Evolutionary conservation across 1,140 invertebrate species (phyloP).

Genomic region (Lordiphosa clarofinis): DNA sequence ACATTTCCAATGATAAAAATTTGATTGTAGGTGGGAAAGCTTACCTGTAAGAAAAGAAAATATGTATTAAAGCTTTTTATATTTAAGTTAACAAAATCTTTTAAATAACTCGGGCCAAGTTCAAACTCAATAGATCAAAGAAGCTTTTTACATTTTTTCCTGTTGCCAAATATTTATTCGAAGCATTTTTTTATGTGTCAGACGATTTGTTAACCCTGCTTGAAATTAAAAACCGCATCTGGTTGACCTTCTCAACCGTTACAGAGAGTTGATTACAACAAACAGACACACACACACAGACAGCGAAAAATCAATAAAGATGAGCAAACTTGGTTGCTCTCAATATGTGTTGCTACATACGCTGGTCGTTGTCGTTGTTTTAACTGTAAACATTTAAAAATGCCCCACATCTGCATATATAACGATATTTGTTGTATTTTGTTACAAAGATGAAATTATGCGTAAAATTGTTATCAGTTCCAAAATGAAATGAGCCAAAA

Average conservation of each 20-base stretch:
- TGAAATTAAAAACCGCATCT: slow-evolving; percentile 47
- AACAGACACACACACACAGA: slow-evolving; percentile 17
- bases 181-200: slow-evolving; percentile 1
- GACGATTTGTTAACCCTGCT: slow-evolving; percentile 11
- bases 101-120: too few relatives aligned
- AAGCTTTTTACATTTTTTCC: too few relatives aligned
- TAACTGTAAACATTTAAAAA: slow-evolving; percentile 64
- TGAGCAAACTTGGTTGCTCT: slow-evolving; percentile 45
- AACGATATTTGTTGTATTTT: slow-evolving; percentile 37
- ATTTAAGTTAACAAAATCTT: too few relatives aligned
- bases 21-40: too few relatives aligned
- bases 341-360: slow-evolving; percentile 41
- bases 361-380: slow-evolving; percentile 31
- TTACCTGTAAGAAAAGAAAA: too few relatives aligned
- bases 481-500: slow-evolving; percentile 72
- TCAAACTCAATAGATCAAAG: too few relatives aligned
- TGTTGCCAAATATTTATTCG: too few relatives aligned
- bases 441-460: slow-evolving; percentile 77
- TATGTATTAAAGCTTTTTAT: too few relatives aligned
- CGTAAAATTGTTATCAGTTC: slow-evolving; percentile 54
- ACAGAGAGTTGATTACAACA: slow-evolving; percentile 62
- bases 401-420: slow-evolving; percentile 51
- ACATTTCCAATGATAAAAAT: too few relatives aligned
- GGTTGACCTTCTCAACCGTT: slow-evolving; percentile 72
- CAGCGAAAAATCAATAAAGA: slow-evolving; percentile 44